phyloP scores from a whole-genome alignment of 2,888 invertebrate genomes.

The Synanthedon tipuliformis region DNA sequence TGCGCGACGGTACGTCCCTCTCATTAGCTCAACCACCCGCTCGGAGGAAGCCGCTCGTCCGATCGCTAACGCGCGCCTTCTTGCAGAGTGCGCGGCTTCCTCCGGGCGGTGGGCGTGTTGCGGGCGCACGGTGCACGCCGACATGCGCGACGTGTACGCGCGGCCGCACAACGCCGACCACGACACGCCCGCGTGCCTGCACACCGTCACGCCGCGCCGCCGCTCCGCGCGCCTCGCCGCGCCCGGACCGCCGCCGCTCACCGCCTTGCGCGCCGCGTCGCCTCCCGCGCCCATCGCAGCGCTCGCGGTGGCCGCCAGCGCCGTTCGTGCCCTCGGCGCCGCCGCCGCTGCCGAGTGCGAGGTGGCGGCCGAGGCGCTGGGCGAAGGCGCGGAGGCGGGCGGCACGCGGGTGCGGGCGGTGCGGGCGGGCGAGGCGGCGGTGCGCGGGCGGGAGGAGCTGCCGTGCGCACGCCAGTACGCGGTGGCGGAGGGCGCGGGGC shows the following conservation, averaged over 20 bases:
- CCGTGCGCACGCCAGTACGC: conserved; percentile 62
- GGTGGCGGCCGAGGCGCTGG: conserved; percentile 58
- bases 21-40: background rate
- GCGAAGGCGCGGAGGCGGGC: conserved; percentile 17
- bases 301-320: conserved; percentile 19
- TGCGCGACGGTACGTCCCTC: conserved; percentile 80
- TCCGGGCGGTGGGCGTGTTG: conserved; percentile 16
- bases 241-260: conserved; percentile 25
- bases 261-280: conserved; percentile 2
- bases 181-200: conserved; percentile 60
- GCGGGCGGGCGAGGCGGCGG: conserved; percentile 57
- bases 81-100: conserved; percentile 16
- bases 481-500: conserved; percentile 14
- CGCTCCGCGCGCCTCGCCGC: conserved; percentile 22
- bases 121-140: conserved; percentile 11
- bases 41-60: background rate
- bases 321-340: conserved; percentile 22
- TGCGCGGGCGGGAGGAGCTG: conserved; percentile 78
- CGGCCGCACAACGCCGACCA: conserved; percentile 39
- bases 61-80: conserved; percentile 6
- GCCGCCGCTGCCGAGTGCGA: conserved; percentile 53
- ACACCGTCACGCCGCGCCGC: conserved; percentile 36
- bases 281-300: conserved; percentile 4
- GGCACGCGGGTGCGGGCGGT: conserved; percentile 15
- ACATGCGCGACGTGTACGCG: conserved; percentile 73